These are phyloP conservation scores for Diplosoma virens DNA, from an alignment of 23 tunicate species.

Conservation along the genomic window DNA sequence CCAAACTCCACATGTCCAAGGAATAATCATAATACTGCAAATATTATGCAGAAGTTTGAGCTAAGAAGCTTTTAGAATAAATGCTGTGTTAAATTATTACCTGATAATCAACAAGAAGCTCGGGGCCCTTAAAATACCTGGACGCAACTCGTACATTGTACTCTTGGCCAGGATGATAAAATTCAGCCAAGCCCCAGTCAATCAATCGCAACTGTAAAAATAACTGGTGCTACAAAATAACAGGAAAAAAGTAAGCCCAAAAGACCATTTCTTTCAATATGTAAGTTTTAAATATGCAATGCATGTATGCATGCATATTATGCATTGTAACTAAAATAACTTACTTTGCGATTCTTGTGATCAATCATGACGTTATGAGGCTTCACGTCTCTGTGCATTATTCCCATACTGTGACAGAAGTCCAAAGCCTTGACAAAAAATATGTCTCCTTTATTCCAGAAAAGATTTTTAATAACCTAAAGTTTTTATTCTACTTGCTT, in stretches of 20 bases:
- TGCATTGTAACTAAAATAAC: too few relatives aligned
- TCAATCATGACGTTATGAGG: constrained; percentile 99
- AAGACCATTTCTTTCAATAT: too few relatives aligned
- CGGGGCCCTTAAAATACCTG: constrained; percentile 96
- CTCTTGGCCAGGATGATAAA: constrained; percentile 96
- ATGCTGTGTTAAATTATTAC: constrained; percentile 41
- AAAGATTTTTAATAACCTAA: too few relatives aligned
- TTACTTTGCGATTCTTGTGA: constrained; percentile 79
- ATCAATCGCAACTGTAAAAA: constrained; percentile 62
- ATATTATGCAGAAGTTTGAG: too few relatives aligned
- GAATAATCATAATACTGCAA: constrained; percentile 90
- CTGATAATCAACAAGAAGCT: constrained; percentile 91
- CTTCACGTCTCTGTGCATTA: constrained; percentile 96
- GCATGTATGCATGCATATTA: too few relatives aligned
- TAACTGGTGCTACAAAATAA: too few relatives aligned
- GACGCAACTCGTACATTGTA: constrained; percentile 96
- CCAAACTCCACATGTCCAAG: constrained; percentile 96
- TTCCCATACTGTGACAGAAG: constrained; percentile 96
- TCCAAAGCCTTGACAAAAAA: constrained; percentile 72
- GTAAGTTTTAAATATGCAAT: too few relatives aligned
- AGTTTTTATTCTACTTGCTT: too few relatives aligned
- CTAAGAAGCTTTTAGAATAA: too few relatives aligned
- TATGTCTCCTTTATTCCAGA: too few relatives aligned
- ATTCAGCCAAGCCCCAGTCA: constrained; percentile 97
- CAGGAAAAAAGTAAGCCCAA: too few relatives aligned